Percentiles rank a stretch among this genome's conserved stretches.
phyloP scores from a whole-genome alignment of 2,888 invertebrate genomes.

The Mechanitis messenoides region DNA sequence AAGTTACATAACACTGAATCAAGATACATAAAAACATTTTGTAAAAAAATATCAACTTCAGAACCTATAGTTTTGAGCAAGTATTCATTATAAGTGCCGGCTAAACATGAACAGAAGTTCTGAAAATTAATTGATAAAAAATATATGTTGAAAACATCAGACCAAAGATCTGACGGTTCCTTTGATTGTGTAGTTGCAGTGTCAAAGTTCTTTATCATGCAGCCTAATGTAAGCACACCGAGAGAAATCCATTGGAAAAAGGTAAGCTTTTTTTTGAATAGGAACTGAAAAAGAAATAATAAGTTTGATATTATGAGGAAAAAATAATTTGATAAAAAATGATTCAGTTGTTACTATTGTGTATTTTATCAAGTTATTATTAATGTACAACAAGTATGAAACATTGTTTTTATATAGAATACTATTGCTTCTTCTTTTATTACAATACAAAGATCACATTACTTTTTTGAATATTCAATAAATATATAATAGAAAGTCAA shows the following conservation, averaged over 20 bases:
- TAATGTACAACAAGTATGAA: not conserved
- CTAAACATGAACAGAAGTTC: constrained; percentile 93
- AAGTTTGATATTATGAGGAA: constrained; percentile 6
- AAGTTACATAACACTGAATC: constrained; percentile 95
- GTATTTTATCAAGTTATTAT: not conserved
- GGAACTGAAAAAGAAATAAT: constrained; percentile 76
- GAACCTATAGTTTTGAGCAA: constrained; percentile 90
- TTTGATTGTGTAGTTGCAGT: constrained; percentile 58
- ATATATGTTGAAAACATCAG: constrained; percentile 74
- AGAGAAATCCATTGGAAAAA: constrained; percentile 92
- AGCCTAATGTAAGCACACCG: constrained; percentile 89
- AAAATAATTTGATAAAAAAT: not conserved
- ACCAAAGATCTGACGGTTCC: constrained; percentile 47
- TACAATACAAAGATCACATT: no score
- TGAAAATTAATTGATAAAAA: constrained; percentile 83
- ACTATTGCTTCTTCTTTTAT: no score
- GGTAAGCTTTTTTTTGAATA: constrained; percentile 89
- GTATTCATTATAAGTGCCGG: constrained; percentile 97
- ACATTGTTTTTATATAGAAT: no score
- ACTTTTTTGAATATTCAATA: no score
- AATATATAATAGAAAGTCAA: no score
- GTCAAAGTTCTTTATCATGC: constrained; percentile 91
- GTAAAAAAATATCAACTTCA: constrained; percentile 91
- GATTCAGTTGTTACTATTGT: no score
- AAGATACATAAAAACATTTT: constrained; percentile 96